phyloP scores from a whole-genome alignment of 2,888 invertebrate species.

The Eutolmus rufibarbis region DNA sequence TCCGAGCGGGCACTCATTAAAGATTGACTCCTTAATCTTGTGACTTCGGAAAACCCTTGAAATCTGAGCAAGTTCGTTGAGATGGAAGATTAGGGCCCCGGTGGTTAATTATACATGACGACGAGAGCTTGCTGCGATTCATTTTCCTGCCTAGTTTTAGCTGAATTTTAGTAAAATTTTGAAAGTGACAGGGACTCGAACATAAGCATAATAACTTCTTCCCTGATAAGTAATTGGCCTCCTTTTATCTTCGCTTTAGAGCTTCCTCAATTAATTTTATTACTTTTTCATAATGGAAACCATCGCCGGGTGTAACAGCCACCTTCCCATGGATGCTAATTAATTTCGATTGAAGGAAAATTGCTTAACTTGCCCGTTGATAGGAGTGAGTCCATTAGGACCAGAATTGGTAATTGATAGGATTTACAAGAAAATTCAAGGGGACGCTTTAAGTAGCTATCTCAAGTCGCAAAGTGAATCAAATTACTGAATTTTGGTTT shows the following conservation, averaged over 20 bases:
- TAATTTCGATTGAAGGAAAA: neutral
- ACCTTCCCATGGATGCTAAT: neutral
- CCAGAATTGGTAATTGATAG: neutral
- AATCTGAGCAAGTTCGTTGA: neutral
- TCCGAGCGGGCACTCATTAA: neutral
- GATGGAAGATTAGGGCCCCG: neutral
- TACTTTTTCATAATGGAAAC: neutral
- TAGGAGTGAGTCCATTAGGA: neutral
- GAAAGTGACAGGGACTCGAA: neutral
- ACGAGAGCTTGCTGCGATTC: neutral
- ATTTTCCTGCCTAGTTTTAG: neutral
- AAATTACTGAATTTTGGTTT: neutral
- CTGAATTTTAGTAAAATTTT: neutral
- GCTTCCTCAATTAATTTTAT: neutral
- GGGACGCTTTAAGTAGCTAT: neutral
- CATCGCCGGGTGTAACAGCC: neutral
- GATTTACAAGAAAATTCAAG: neutral
- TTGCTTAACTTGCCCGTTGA: neutral
- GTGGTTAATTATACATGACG: neutral
- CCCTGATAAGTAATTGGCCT: neutral
- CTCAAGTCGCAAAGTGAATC: neutral
- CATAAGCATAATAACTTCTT: neutral
- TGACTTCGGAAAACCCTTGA: neutral
- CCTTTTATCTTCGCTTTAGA: neutral
- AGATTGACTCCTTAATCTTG: constrained; percentile 13